Evolutionary conservation across 2,113 vertebrate genomes (phyloP), one percentile per base, ranked within the genome.

Genomic region (Helogale parvula): DNA sequence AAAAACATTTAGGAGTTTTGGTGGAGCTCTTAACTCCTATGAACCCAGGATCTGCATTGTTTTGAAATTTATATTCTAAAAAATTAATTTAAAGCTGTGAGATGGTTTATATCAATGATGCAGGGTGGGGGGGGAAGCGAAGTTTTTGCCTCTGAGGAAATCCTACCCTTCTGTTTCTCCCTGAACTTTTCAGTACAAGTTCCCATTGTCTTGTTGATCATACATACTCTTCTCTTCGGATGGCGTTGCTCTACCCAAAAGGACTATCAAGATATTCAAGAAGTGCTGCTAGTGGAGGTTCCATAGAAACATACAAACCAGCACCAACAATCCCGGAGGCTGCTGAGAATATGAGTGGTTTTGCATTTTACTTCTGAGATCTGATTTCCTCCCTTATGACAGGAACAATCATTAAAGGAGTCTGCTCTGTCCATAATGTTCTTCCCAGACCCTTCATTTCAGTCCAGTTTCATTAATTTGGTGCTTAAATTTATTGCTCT

Each of bases 401-500:
- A 96, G 92, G 80, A 97, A 90, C 54, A 93, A 92, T 92, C 80
- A 85, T 92, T 94, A 71, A 33, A 63, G 15, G 72, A 84, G 29
- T 80, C 47, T n/a, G 87, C 31, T 87, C 33, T 45, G 45, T 54
- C 87, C 76, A 63, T 90, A 97, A 92, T 92, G 69, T 91, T 95
- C 93, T 95, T 91, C n/a, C 47, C 71, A 76, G 79, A 68, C 52
- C 74, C 68, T 96, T 90, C 82, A 94, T 97, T 97, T 96, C 89
- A 96, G 93, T 63, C 66, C 74, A 80, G 87, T 97, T 96, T 92
- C 96, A 96, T 97, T 96, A 94, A 97, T 96, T 97, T 80, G 41
- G 79, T 94, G 79, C 82, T 95, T 96, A 89, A 97, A 97, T 98
- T 96, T 97, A 98, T 97, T 92, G 89, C 93, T 88, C 29, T 76